phyloP scores from a whole-genome alignment of 2,113 vertebrate species.

The Tricholaema leucomelas region DNA sequence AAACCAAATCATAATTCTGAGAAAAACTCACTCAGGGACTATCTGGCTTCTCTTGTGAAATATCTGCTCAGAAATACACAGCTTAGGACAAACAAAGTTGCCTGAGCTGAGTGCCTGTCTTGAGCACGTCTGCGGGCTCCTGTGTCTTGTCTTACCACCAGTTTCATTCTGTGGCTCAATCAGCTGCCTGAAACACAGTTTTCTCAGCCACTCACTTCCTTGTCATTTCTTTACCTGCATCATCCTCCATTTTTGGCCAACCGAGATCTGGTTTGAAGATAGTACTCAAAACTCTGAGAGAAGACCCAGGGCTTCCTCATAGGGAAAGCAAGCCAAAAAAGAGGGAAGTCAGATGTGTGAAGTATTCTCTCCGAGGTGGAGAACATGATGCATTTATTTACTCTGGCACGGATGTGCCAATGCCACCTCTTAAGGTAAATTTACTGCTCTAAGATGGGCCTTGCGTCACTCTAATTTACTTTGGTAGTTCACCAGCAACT shows the following conservation, averaged over 20 bases:
- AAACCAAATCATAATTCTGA: background rate
- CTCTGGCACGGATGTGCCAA: background rate
- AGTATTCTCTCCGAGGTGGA: background rate
- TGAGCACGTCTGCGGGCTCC: background rate
- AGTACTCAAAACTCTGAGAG: background rate
- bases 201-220: background rate
- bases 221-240: background rate
- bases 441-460: background rate
- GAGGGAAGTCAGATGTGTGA: background rate
- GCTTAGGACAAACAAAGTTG: background rate
- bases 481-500: background rate
- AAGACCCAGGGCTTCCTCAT: background rate
- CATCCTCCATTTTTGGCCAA: background rate
- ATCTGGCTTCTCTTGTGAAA: background rate
- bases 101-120: background rate
- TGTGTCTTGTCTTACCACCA: background rate
- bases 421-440: background rate
- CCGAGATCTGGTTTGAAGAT: background rate
- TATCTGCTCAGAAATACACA: background rate
- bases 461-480: background rate
- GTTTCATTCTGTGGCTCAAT: background rate
- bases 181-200: background rate
- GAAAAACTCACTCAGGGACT: background rate
- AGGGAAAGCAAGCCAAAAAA: background rate
- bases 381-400: background rate